phyloP scores from a whole-genome alignment of 2,113 vertebrate species.

The Tympanuchus pallidicinctus region DNA sequence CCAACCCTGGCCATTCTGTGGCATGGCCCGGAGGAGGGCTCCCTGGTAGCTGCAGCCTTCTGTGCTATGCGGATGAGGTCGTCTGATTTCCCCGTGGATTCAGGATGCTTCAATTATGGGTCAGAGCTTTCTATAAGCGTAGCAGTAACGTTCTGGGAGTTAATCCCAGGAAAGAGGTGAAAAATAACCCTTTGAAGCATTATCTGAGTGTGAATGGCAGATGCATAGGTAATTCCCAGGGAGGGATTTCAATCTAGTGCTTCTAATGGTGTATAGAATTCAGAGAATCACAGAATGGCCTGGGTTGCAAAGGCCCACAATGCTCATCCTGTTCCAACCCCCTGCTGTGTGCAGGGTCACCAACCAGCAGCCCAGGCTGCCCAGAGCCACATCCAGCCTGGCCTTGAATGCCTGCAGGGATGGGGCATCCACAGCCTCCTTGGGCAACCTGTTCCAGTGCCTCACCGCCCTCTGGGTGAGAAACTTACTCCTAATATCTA shows the following conservation, averaged over 20 bases:
- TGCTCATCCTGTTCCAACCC: no score
- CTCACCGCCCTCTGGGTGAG: no score
- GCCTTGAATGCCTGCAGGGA: no score
- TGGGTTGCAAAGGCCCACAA: no score
- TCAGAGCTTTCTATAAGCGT: constrained; percentile 25
- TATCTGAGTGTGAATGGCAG: not conserved
- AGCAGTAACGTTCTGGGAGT: not conserved
- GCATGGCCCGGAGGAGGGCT: not conserved
- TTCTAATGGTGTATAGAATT: accelerated
- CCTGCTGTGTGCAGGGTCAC: no score
- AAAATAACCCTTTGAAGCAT: constrained; percentile 24
- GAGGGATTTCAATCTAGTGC: not conserved
- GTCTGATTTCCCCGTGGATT: constrained; percentile 28
- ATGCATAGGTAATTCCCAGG: not conserved
- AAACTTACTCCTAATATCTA: no score
- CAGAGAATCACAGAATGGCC: no score
- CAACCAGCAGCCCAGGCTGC: no score
- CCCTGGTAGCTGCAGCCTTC: not conserved
- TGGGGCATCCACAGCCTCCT: no score
- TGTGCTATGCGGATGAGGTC: not conserved
- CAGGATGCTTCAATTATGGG: not conserved
- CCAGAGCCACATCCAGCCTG: no score
- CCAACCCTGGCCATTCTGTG: no score
- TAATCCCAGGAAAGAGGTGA: constrained; percentile 31
- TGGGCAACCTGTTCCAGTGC: no score